Evolutionary conservation across 2,888 invertebrate species (phyloP).

Genomic region (Pemphredon lugubris): DNA sequence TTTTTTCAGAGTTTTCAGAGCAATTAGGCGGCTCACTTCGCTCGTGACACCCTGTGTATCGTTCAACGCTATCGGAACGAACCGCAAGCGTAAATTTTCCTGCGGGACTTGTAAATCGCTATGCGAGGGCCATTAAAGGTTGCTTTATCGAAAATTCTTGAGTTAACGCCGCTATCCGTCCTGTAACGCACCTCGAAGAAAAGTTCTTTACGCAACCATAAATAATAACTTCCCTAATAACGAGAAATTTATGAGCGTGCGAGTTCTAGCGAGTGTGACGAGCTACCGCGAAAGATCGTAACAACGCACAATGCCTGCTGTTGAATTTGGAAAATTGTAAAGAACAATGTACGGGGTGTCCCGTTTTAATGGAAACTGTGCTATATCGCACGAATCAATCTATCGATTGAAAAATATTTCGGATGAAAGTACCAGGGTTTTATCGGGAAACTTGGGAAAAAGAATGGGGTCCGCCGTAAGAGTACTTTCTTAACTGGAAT

Average conservation of each 20-base stretch:
- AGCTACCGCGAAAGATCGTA: constrained; percentile 1
- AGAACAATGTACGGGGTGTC: too few relatives aligned
- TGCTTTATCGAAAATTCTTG: constrained; percentile 17
- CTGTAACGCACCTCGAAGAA: not conserved
- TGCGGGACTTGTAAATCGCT: constrained; percentile 1
- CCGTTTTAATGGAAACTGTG: too few relatives aligned
- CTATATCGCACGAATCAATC: too few relatives aligned
- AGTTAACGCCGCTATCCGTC: constrained; percentile 11
- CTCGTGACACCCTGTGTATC: too few relatives aligned
- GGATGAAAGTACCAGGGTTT: too few relatives aligned
- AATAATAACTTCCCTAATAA: constrained; percentile 36
- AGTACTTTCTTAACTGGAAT: too few relatives aligned
- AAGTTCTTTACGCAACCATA: constrained; percentile 18
- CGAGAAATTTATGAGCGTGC: constrained; percentile 20
- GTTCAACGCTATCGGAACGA: too few relatives aligned
- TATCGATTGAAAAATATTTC: too few relatives aligned
- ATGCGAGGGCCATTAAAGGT: constrained; percentile 9
- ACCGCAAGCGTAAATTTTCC: constrained; percentile 4
- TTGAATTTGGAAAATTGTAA: constrained; percentile 31
- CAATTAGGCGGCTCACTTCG: too few relatives aligned
- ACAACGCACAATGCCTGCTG: constrained; percentile 12
- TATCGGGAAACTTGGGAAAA: too few relatives aligned
- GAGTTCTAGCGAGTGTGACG: not conserved
- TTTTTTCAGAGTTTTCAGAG: too few relatives aligned
- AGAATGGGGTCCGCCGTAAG: too few relatives aligned